Base-by-base conservation (phyloP, 2,113 vertebrate genomes). In the Cranoglanis bouderius region DNA sequence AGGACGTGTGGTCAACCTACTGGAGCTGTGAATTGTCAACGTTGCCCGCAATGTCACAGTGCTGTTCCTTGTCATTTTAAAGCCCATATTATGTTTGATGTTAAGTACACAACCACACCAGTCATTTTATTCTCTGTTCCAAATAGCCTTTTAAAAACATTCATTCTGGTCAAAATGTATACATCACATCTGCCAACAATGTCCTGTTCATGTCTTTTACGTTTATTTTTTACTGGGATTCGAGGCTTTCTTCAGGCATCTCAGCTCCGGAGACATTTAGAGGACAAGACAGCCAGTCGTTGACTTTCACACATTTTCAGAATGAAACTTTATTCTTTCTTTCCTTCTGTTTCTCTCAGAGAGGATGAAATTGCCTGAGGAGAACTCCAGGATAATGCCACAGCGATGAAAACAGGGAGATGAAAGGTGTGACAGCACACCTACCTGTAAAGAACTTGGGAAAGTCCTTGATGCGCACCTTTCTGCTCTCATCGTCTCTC, bases 381-480 rank as follows among this genome's bases (percentile, higher is more conserved):
- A 3, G 7, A 53, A 81, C 74, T 46, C 43, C 49, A 53, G 43
- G 43, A 78, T 49, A 55, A 81, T 53, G 78, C 75, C 74, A 46
- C 40, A 13, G 74, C 24, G 10, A 51, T 51, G 26, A 81, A 81
- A 81, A 81, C 78, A 32, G 49, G 9, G 6, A 82, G 78, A 82
- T 82, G n/a, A 82, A 80, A 51, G 49, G 6, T 80, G 40, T 51
- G 78, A 82, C 78, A 82, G 78, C 78, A 57, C n/a, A 81, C n/a
- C 78, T 81, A 38, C 51, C 51, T 35, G 14, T 55, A 81, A 55
- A 57, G 49, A 35, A 35, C 16, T 21, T 6, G 13, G 43, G 12
- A 77, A 77, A 77, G 24, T 77, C 43, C 49, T 55, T 81, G 26
- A 51, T 78, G 75, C n/a, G 46, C 7, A 21, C 51, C 49, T 55